These are phyloP conservation scores for Morelia viridis DNA, from an alignment of 2,797 vertebrate species.

Conservation along the genomic window DNA sequence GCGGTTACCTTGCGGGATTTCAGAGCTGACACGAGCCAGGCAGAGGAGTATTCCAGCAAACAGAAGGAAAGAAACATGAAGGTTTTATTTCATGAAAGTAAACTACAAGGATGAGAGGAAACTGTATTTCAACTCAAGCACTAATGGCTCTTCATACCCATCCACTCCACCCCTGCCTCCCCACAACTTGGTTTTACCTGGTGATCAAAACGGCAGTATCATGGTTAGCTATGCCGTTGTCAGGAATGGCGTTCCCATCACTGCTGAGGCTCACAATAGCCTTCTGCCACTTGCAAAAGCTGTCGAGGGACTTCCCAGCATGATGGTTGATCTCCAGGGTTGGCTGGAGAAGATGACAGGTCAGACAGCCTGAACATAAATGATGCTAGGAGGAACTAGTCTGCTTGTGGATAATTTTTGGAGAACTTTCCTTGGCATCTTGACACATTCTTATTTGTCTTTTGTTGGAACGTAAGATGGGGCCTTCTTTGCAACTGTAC, in stretches of 20 bases:
- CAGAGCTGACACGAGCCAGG: neutral
- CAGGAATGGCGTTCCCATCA: constrained; percentile 92
- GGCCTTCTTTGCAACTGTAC: neutral
- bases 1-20: rapidly evolving
- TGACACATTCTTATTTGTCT: neutral
- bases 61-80: neutral
- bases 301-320: constrained; percentile 95
- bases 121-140: neutral
- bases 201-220: constrained; percentile 97
- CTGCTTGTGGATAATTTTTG: neutral
- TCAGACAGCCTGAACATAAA: neutral
- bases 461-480: neutral
- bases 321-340: constrained; percentile 96
- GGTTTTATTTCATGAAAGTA: neutral
- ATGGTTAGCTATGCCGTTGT: constrained; percentile 95
- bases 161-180: neutral
- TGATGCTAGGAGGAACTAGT: neutral
- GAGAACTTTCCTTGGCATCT: neutral
- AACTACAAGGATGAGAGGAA: constrained; percentile 2
- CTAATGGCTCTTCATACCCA: neutral
- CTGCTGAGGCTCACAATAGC: constrained; percentile 91
- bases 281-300: constrained; percentile 99
- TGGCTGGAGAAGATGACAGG: constrained; percentile 75
- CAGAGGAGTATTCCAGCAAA: neutral
- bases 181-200: constrained; percentile 75